Percentiles rank a stretch among this genome's conserved stretches.
phyloP scores from a whole-genome alignment of 2,888 invertebrate species.

The Melangyna quadrimaculata region DNA sequence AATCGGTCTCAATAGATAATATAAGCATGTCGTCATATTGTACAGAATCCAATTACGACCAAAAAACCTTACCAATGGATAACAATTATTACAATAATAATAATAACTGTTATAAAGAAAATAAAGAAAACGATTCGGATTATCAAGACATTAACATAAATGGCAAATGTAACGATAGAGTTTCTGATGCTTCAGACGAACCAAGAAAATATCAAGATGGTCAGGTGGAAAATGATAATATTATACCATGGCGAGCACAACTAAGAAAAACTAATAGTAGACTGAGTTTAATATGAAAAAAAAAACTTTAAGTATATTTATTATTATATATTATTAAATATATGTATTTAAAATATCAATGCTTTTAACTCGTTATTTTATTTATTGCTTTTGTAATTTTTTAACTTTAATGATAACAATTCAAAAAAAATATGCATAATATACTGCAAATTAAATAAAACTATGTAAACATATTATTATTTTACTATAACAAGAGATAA shows the following conservation, averaged over 20 bases:
- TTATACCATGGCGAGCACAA: constrained; percentile 95
- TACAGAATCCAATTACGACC: constrained; percentile 76
- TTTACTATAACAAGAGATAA: not conserved
- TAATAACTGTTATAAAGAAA: constrained; percentile 79
- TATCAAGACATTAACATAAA: constrained; percentile 54
- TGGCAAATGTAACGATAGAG: constrained; percentile 67
- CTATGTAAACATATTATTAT: constrained; percentile 22
- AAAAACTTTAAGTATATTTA: constrained; percentile 73
- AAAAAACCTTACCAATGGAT: constrained; percentile 72
- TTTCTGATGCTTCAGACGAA: constrained; percentile 51
- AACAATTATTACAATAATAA: no score
- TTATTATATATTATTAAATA: not conserved
- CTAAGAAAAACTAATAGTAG: constrained; percentile 95
- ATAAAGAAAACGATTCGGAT: constrained; percentile 73
- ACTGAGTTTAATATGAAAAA: constrained; percentile 88
- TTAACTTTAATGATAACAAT: constrained; percentile 17
- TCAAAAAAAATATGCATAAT: constrained; percentile 2
- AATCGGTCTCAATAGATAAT: constrained; percentile 86
- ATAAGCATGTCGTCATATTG: constrained; percentile 81
- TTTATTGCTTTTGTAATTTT: constrained; percentile 58
- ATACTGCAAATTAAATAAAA: not conserved
- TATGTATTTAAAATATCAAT: constrained; percentile 10
- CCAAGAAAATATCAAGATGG: constrained; percentile 79
- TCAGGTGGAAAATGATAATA: constrained; percentile 85
- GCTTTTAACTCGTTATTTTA: constrained; percentile 62